Evolutionary conservation across 2,797 vertebrate species (phyloP).

Genomic region (Sebastes vulpes): DNA sequence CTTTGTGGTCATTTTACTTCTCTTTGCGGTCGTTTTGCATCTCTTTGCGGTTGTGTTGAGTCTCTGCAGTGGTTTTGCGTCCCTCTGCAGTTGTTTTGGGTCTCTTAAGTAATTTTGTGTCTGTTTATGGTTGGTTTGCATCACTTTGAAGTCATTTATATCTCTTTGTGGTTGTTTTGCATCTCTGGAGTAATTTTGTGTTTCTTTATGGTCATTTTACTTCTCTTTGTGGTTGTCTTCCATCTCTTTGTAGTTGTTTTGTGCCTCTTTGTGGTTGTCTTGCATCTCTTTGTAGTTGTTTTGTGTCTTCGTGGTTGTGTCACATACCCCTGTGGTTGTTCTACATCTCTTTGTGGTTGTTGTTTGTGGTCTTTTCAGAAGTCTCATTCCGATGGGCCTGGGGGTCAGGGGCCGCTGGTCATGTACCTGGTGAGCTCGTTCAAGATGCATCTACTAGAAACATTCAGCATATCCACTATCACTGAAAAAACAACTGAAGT

Average conservation of each 20-base stretch:
- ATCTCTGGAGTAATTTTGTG: no score
- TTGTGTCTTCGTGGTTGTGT: background rate
- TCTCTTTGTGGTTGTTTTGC: no score
- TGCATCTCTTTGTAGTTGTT: background rate
- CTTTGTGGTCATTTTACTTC: background rate
- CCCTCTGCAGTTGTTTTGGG: no score
- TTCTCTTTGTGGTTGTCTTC: background rate
- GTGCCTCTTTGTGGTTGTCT: background rate
- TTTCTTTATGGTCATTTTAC: no score
- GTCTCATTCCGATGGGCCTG: background rate
- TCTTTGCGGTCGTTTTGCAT: background rate
- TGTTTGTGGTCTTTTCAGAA: background rate
- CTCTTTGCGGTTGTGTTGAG: no score
- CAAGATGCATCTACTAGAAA: background rate
- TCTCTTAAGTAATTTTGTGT: no score
- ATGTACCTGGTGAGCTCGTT: background rate
- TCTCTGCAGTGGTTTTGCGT: no score
- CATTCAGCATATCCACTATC: background rate
- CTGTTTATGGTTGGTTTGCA: no score
- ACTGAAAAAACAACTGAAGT: constrained; percentile 7
- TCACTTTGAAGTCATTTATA: no score
- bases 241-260: background rate
- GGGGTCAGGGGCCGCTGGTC: background rate
- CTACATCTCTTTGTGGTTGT: background rate
- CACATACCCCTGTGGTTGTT: no score